Evolutionary conservation across 1,140 invertebrate genomes (phyloP).

Genomic region (Plutomurus gul): DNA sequence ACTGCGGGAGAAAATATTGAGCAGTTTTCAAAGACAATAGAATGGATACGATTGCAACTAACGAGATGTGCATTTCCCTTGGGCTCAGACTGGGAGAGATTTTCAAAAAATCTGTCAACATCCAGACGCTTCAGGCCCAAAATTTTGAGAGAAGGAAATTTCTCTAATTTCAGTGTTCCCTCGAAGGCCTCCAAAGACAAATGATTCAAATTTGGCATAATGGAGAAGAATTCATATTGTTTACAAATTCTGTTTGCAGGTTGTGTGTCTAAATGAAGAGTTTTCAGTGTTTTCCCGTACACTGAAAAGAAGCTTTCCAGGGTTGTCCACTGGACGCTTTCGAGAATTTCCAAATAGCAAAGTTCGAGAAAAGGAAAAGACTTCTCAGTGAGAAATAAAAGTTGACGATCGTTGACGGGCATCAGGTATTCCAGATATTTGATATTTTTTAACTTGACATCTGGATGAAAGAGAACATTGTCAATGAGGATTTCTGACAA

Average conservation of each 20-base stretch:
- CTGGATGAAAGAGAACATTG: slow-evolving; percentile 3
- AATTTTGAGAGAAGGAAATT: not conserved
- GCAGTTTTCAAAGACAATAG: not conserved
- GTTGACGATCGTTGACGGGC: not conserved
- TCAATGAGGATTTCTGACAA: not conserved
- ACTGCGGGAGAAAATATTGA: not conserved
- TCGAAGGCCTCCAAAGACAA: slow-evolving; percentile 1
- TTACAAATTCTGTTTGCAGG: not conserved
- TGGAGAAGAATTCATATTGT: not conserved
- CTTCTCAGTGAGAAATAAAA: not conserved
- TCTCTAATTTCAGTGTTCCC: not conserved
- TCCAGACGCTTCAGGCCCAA: not conserved
- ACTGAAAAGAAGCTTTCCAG: not conserved
- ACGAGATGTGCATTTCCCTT: too few relatives aligned
- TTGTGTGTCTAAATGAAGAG: not conserved
- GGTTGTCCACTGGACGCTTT: not conserved
- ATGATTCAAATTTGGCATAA: not conserved
- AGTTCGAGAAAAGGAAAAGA: not conserved
- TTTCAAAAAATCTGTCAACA: not conserved
- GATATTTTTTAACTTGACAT: not conserved
- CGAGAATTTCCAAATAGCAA: not conserved
- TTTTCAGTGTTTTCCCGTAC: not conserved
- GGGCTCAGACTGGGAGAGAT: not conserved
- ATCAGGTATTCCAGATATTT: not conserved
- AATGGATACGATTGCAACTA: not conserved